A percentile compares a stretch with the other conserved stretches of the same genome.
Conservation (phyloP, 2,888 invertebrate genomes). For the Orchesellides sinensis region DNA sequence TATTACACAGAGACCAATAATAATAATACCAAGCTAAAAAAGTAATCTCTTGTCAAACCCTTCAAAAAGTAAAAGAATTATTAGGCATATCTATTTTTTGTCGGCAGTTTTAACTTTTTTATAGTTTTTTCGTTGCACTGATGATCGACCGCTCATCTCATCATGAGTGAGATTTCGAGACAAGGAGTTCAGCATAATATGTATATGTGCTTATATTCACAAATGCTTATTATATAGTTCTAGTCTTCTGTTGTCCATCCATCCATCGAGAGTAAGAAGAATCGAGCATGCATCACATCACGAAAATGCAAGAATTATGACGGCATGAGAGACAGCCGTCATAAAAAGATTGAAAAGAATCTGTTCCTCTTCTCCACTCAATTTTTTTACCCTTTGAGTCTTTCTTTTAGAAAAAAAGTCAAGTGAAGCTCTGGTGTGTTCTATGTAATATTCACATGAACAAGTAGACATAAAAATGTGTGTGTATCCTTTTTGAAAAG, state of each 20-base stretch:
- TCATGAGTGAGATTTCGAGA: conserved; percentile 5
- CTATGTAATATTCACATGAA: conserved; percentile 27
- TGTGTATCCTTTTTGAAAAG: conserved; percentile 61
- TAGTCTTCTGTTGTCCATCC: conserved; percentile 56
- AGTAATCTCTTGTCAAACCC: conserved; percentile 56
- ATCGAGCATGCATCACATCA: conserved; percentile 65
- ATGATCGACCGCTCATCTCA: conserved; percentile 20
- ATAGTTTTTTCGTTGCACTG: conserved; percentile 51
- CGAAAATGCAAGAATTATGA: conserved; percentile 71
- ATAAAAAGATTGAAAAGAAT: conserved; percentile 70
- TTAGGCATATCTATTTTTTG: conserved; percentile 66
- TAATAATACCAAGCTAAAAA: conserved; percentile 1
- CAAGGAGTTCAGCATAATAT: background rate
- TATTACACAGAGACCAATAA: background rate
- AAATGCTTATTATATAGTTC: background rate
- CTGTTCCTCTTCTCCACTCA: conserved; percentile 63
- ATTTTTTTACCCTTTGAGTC: conserved; percentile 10
- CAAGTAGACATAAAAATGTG: conserved; percentile 45
- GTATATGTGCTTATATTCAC: background rate
- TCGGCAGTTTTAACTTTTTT: conserved; percentile 62
- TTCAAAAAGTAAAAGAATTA: conserved; percentile 63
- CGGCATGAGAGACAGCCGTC: conserved; percentile 74
- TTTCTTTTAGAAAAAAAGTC: conserved; percentile 51
- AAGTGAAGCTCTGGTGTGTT: conserved; percentile 32
- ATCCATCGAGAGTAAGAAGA: conserved; percentile 59